Percentiles rank a stretch among this genome's conserved stretches.
phyloP scores from a whole-genome alignment of 2,797 vertebrate genomes.

The Masticophis lateralis region DNA sequence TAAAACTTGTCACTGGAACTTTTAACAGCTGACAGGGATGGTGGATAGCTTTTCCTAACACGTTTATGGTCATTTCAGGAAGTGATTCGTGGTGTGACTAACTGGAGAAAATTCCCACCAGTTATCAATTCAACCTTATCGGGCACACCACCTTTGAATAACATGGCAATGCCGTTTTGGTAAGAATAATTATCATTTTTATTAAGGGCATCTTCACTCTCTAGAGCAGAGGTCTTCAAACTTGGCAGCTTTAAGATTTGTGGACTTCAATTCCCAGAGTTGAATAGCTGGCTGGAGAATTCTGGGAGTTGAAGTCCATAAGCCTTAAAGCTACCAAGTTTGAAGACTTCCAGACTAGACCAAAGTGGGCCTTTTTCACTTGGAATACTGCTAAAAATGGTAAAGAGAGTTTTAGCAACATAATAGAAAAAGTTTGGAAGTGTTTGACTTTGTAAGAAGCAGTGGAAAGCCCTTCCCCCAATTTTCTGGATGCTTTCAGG shows the following conservation, averaged over 20 bases:
- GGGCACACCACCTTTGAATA: constrained; percentile 43
- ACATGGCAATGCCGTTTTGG: constrained; percentile 57
- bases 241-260: too few relatives aligned
- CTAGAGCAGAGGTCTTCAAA: background rate
- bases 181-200: constrained; percentile 55
- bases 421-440: background rate
- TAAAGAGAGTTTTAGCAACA: background rate
- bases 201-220: background rate
- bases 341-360: too few relatives aligned
- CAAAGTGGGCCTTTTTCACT: background rate
- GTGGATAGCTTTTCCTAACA: constrained; percentile 22
- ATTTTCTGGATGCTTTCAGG: background rate
- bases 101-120: constrained; percentile 78
- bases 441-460: background rate
- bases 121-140: constrained; percentile 64
- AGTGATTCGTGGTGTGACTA: constrained; percentile 79
- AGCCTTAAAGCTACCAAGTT: too few relatives aligned
- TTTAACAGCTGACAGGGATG: background rate
- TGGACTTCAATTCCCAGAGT: too few relatives aligned
- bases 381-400: background rate
- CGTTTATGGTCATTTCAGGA: constrained; percentile 73
- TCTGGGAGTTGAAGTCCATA: too few relatives aligned
- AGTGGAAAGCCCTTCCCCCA: background rate
- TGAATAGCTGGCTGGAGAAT: too few relatives aligned
- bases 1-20: constrained; percentile 51